Evolutionary conservation across 2,113 vertebrate genomes (phyloP), one percentile per base, ranked within the genome.

Genomic region (Osmerus mordax): DNA sequence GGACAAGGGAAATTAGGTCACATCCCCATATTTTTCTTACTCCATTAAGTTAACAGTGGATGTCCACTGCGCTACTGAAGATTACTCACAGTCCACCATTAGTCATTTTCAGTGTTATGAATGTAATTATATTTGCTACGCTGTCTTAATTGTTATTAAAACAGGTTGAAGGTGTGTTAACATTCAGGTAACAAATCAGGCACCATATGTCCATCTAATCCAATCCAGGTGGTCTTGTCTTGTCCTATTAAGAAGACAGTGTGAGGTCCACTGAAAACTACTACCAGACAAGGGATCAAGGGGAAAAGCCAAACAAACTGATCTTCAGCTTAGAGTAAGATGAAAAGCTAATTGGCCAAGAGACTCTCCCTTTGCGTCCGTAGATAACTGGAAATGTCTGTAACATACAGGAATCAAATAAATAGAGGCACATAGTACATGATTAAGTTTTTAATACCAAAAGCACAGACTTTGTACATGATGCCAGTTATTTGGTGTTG

Each of bases 171-270:
- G 56, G 55, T 66, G 19, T 68, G 62, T 69, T 69, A 67, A 58
- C 61, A 65, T 64, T 68, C 18, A 60, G 23, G 51, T 53, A 70
- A 28, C 54, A 60, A 78, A 73, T 76, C 78, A 71, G 41, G 69
- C 84, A 74, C 88, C 88, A 89, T 91, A 78, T 91, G 83, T 72
- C 62, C 65, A 15, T 64, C 55, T 88, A 90, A 91, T 90, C 87
- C 82, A 19, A 79, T 71, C 84, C 89, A 91, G 89, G 86, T 91
- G 89, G 86, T 86, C 78, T 81, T 88, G 89, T 89, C 91, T 72
- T 63, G 70, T 89, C 79, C 79, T 25, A 88, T 91, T 91, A 89
- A 12, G 85, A 65, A 62, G 65, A 82, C 13, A 18, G 61, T 2
- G 59, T 62, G 13, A 11, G 21, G 47, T 7, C 8, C 15, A 36